These are phyloP conservation scores for Catalaphyllia jardinei DNA, from an alignment of 64 coral and sea anemone species.

Conservation along the genomic window DNA sequence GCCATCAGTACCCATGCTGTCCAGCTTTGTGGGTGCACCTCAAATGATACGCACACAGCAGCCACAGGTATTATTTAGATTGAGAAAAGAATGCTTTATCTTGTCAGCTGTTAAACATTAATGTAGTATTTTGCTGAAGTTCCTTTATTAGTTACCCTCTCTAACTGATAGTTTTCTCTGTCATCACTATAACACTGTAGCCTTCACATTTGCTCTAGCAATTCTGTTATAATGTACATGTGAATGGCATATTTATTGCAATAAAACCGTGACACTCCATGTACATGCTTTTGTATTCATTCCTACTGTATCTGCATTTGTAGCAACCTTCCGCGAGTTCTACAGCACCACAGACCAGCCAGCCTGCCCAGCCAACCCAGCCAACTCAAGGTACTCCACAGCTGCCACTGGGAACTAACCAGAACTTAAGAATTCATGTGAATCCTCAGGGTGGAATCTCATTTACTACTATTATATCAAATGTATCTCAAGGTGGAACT, in stretches of 20 bases:
- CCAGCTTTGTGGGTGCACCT: conserved; percentile 54
- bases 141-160: no score
- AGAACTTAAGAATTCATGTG: conserved; percentile 59
- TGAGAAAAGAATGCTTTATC: no score
- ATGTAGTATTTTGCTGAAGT: no score
- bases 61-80: conserved; percentile 22
- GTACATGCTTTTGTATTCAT: no score
- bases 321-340: conserved; percentile 1
- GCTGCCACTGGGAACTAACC: conserved; percentile 34
- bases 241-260: no score
- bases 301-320: neutral
- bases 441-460: conserved; percentile 76
- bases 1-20: conserved; percentile 46
- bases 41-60: conserved; percentile 4
- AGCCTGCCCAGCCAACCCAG: neutral
- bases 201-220: no score
- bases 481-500: conserved; percentile 36
- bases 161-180: no score
- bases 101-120: no score
- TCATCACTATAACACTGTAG: no score
- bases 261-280: no score
- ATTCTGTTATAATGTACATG: no score
- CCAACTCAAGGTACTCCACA: conserved; percentile 4
- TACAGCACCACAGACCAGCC: conserved; percentile 4
- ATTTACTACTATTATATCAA: conserved; percentile 73